Percentiles rank a stretch among this genome's conserved stretches.
Evolutionary conservation across 2,888 invertebrate species (phyloP).

Genomic region (Mythimna pallens): DNA sequence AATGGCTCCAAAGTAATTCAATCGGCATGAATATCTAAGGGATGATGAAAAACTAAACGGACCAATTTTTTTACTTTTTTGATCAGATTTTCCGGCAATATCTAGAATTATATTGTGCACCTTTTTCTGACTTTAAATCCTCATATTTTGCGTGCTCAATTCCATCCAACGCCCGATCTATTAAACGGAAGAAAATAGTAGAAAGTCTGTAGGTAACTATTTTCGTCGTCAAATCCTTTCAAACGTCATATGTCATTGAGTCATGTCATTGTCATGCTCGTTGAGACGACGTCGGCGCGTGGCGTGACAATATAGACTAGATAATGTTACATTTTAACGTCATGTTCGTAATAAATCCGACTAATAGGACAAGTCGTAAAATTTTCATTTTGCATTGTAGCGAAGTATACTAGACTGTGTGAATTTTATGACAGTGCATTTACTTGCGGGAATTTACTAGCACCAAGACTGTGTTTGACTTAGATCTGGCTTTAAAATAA

Average conservation of each 20-base stretch:
- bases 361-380: conserved; percentile 48
- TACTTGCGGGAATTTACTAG: conserved; percentile 3
- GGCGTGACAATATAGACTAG: conserved; percentile 11
- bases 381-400: conserved; percentile 22
- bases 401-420: conserved; percentile 3
- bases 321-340: conserved; percentile 50
- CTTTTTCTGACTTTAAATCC: too few relatives aligned
- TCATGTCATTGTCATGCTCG: too few relatives aligned
- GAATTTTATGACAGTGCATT: conserved; percentile 28
- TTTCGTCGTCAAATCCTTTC: conserved; percentile 8
- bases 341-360: conserved; percentile 31
- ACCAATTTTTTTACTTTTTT: too few relatives aligned
- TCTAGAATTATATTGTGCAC: too few relatives aligned
- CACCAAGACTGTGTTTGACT: not conserved
- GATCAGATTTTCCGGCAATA: too few relatives aligned
- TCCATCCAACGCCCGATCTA: not conserved
- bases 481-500: too few relatives aligned
- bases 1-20: too few relatives aligned
- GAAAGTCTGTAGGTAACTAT: not conserved
- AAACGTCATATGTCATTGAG: conserved; percentile 3
- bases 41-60: too few relatives aligned
- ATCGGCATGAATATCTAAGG: too few relatives aligned
- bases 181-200: not conserved
- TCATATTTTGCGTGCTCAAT: too few relatives aligned
- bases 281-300: not conserved